Evolutionary conservation across 2,797 vertebrate genomes (phyloP), one percentile per base, ranked within the genome.

Genomic region (Eospalax fontanierii): DNA sequence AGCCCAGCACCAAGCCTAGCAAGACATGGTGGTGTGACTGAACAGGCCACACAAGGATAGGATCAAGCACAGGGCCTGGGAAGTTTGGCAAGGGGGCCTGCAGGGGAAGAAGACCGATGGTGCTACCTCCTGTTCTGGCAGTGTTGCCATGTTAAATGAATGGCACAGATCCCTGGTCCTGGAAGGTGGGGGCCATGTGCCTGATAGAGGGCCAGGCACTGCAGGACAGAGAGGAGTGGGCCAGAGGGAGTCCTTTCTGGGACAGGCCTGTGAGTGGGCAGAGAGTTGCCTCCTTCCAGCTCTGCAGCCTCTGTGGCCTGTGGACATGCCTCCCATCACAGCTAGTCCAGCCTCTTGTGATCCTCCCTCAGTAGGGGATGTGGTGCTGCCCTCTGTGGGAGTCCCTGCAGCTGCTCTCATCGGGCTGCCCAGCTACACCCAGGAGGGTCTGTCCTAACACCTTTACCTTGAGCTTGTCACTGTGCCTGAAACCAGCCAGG

Each of bases 351-450:
- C 73, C 16, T 4, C 50, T 28, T 9, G 2, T 6, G 11, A 30
- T 16, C 59, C n/a, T 63, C 50, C 24, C 35, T 80, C 21, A 21
- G 10, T 21, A 30, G 35, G 33, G 59, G 26, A 59, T 0, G 30
- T 3, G 76, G 43, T 50, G 38, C 28, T 15, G 16, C 19, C 57
- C 50, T 24, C 5, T 30, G 16, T 10, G 7, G 22, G 22, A 30
- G 35, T 33, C 33, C 40, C 26, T 10, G 4, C 0, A 0, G 59
- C 65, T 68, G n/a, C 22, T 15, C 19, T 22, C 15, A 4, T 3
- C 30, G 38, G 33, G 18, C 65, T 15, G 38, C 65, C 57, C 43
- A 33, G 24, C 61, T 57, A 46, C 78, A 75, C 35, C 15, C 0
- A 0, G 59, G 30, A 50, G n/a, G 26, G 28, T 84, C 28, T 79